A percentile compares a stretch with the other conserved stretches of the same genome.
These are phyloP conservation scores for Microcebus griseorufus DNA, from an alignment of 2,113 vertebrate species.

Conservation along the genomic window DNA sequence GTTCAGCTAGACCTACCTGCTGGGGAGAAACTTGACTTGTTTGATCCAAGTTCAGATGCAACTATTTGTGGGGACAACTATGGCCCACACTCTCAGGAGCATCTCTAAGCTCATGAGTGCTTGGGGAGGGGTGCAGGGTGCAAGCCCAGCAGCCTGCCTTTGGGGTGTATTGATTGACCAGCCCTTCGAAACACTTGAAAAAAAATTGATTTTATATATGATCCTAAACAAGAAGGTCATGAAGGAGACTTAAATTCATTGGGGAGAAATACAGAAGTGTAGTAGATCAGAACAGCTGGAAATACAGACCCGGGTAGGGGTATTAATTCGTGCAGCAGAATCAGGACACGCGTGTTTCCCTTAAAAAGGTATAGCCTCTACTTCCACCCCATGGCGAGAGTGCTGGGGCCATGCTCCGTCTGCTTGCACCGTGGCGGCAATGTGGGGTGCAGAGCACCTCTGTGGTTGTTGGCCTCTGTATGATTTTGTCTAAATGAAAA, in stretches of 20 bases:
- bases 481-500: slow-evolving; percentile 2
- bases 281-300: neutral
- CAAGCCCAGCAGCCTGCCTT: neutral
- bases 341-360: slow-evolving; percentile 21
- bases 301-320: neutral
- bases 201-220: neutral
- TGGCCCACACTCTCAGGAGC: neutral
- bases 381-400: neutral
- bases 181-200: neutral
- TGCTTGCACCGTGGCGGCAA: neutral
- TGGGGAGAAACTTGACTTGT: neutral
- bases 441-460: neutral
- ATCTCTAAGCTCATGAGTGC: fast-evolving
- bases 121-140: neutral
- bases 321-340: neutral
- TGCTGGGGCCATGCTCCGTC: neutral
- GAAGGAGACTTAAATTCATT: neutral
- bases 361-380: neutral
- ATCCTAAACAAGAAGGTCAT: neutral
- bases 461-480: neutral
- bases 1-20: neutral
- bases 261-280: neutral
- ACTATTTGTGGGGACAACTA: neutral
- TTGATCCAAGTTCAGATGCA: neutral
- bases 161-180: neutral